Base-by-base conservation (phyloP, 2,888 invertebrate genomes). In the Sarcophaga variegata region DNA sequence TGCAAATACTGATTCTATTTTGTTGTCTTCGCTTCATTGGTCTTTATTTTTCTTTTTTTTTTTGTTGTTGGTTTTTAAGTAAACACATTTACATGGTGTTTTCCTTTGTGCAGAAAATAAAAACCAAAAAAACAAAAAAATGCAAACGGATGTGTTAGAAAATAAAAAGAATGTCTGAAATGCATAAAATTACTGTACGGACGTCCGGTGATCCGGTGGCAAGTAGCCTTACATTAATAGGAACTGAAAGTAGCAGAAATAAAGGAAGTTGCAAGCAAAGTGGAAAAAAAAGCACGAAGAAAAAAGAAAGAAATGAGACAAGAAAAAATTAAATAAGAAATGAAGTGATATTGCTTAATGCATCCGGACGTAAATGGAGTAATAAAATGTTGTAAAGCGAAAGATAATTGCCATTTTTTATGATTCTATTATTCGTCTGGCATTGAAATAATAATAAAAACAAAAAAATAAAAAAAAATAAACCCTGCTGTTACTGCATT, bases 141-240 rank as follows among this genome's bases (percentile, higher is more conserved):
- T 76, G 76, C 86, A 86, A 80, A 77, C 83, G 86, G 83, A 86
- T 83, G 86, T 86, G 86, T 86, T 86, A 76, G 83, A 83, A 83
- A 86, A 72, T 80, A 72, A 86, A 79, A 76, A 75, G 63, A 83
- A 80, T 80, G 37, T 37, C 37, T 37, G 80, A 83, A 86, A 86
- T 86, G 86, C 86, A 86, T 86, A 86, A 86, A 86, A 86, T 86
- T 86, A 86, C 86, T 86, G 86, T 80, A 80, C 86, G 86, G 86
- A 86, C 80, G 72, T 86, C 86, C 86, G 86, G 86, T 77, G 80
- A 86, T 86, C 83, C 83, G 86, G 86, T 83, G 72, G 80, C 83
- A 86, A 86, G 86, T 86, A 86, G 83, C 86, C 83, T 80, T 81
- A 86, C 77, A 80, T 83, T 86, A 86, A 83, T 83, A 80, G 74